phyloP scores from a whole-genome alignment of 2,797 vertebrate species.

The Trachurus trachurus region DNA sequence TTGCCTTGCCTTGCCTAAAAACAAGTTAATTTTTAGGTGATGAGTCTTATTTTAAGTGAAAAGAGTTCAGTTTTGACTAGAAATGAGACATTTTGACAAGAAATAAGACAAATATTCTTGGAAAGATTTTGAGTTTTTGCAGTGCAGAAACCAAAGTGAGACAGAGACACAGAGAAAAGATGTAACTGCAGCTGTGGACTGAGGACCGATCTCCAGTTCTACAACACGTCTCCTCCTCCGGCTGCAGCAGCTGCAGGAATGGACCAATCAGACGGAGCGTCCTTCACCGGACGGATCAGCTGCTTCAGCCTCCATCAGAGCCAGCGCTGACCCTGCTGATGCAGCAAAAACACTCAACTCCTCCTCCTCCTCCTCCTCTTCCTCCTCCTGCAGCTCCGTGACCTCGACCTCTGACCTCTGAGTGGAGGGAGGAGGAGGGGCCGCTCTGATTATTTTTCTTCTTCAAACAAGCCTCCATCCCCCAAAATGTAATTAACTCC shows the following conservation, averaged over 20 bases:
- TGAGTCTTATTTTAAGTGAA: too few species aligned
- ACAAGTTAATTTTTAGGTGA: too few species aligned
- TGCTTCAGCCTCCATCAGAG: conserved; percentile 33
- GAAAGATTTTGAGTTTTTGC: too few species aligned
- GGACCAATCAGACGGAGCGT: conserved; percentile 35
- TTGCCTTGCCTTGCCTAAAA: too few species aligned
- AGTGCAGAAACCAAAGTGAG: too few species aligned
- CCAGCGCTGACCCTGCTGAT: conserved; percentile 11
- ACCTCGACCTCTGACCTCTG: conserved; percentile 20
- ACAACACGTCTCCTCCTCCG: neutral
- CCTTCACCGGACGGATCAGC: conserved; percentile 11
- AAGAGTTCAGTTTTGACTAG: too few species aligned
- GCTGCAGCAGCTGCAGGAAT: conserved; percentile 18
- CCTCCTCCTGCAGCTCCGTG: conserved; percentile 4
- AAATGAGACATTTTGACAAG: too few species aligned
- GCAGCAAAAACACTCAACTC: conserved; percentile 6
- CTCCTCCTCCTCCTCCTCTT: too few species aligned
- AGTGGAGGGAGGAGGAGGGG: neutral
- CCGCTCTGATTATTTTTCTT: neutral
- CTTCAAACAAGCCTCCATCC: neutral
- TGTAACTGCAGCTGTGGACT: too few species aligned
- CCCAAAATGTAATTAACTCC: neutral
- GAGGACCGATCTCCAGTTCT: too few species aligned
- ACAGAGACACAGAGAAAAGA: too few species aligned
- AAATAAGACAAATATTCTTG: too few species aligned